Conservation (phyloP, 2,888 invertebrate species). For the Nemurella pictetii region DNA sequence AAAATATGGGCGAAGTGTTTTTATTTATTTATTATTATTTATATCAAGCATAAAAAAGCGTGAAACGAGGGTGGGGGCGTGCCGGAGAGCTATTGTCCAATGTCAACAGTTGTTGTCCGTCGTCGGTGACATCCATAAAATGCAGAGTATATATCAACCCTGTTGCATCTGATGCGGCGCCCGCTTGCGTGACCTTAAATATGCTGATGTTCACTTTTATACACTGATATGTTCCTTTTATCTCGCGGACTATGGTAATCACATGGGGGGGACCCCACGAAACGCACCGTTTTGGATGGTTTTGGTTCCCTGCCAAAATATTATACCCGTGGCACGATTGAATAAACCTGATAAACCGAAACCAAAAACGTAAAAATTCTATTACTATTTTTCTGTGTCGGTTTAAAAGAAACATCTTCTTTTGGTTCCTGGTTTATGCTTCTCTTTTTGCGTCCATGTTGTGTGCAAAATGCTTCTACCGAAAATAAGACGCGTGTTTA, state of each 20-base stretch:
- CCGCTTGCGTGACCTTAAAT: slow-evolving; percentile 6
- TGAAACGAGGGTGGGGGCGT: background rate
- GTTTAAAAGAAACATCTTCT: no score
- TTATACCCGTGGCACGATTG: background rate
- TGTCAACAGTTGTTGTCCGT: background rate
- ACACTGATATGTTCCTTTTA: slow-evolving; percentile 3
- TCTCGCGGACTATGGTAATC: background rate
- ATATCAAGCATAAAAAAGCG: background rate
- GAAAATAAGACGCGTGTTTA: no score
- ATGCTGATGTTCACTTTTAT: slow-evolving; percentile 11
- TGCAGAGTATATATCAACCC: slow-evolving; percentile 1
- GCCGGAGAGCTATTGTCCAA: background rate
- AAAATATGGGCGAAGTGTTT: background rate
- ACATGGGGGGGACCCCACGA: background rate
- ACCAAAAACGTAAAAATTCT: background rate
- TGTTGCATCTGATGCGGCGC: slow-evolving; percentile 1
- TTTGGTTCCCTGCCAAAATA: slow-evolving; percentile 2
- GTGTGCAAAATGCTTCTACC: background rate
- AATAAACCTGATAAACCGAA: background rate
- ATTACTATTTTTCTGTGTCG: background rate
- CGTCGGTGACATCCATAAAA: slow-evolving; percentile 1
- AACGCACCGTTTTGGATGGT: background rate
- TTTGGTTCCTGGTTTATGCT: no score
- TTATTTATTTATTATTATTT: no score
- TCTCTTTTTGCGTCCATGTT: background rate